Base-by-base conservation (phyloP, 2,113 vertebrate genomes). In the Cebidichthys violaceus region DNA sequence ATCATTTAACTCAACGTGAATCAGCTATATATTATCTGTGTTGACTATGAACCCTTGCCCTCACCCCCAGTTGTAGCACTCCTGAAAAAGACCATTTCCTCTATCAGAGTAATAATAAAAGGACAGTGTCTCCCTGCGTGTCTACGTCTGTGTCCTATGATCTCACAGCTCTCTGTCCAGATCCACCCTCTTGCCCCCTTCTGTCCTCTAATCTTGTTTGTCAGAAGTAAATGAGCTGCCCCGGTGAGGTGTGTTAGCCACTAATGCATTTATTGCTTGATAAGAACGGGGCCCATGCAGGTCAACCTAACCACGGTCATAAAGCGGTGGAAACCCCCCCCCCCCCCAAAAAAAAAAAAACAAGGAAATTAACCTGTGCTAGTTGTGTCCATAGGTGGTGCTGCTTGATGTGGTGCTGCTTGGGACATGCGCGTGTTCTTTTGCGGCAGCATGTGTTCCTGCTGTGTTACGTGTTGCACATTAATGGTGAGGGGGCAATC, bases 221-320 rank as follows among this genome's bases (percentile, higher is more conserved):
- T 94, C 90, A 88, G 90, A 90, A 84, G 88, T 92, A 93, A 95
- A 95, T 91, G 93, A 95, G 90, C 92, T 94, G 89, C 83, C 90
- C 89, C 64, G 64, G 73, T 68, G 90, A 95, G 95, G 94, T 93
- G 95, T 95, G 95, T 95, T 92, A 92, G 89, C 84, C 79, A 70
- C 94, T 96, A 96, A 96, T 96, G 94, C 94, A 95, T 96, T 96
- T 95, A 96, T 90, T 88, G 90, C 93, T 93, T 94, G 95, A 96
- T 96, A 96, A 89, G 90, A 92, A 85, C 66, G 50, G 70, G 82
- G 47, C 41, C 52, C 85, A 39, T 75, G 81, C 82, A 75, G 84
- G 77, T 82, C 81, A 90, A 91, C 91, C 92, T 86, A 86, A 92
- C 88, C 87, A 78, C 71, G 83, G 90, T 86, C 92, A 89, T 95